These are phyloP conservation scores for Odontocolon sp. DNA, from an alignment of 2,888 invertebrate species.

Conservation along the genomic window DNA sequence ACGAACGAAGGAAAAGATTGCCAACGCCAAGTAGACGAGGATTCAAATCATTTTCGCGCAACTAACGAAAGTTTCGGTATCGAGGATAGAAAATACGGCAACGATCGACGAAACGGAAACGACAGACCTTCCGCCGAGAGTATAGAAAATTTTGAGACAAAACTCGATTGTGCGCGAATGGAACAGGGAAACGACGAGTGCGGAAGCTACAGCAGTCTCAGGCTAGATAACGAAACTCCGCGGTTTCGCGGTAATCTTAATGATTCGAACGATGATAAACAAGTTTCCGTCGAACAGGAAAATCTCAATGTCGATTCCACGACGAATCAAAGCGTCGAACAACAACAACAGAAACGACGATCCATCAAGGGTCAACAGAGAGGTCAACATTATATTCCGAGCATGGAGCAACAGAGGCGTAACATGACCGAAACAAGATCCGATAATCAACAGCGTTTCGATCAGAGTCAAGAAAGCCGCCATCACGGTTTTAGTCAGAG, in stretches of 20 bases:
- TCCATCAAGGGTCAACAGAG: conserved; percentile 61
- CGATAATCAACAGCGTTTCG: conserved; percentile 56
- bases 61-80: conserved; percentile 23
- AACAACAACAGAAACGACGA: conserved; percentile 59
- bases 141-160: conserved; percentile 12
- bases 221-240: conserved; percentile 69
- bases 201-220: conserved; percentile 60
- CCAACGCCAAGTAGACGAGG: conserved; percentile 37
- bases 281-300: conserved; percentile 60
- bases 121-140: conserved; percentile 59
- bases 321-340: conserved; percentile 60
- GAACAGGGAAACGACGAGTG: conserved; percentile 61
- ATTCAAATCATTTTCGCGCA: conserved; percentile 30
- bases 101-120: conserved; percentile 67
- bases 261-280: conserved; percentile 45
- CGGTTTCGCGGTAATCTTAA: conserved; percentile 66
- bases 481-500: conserved; percentile 68
- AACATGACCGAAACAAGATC: conserved; percentile 45
- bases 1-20: conserved; percentile 34
- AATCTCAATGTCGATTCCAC: conserved; percentile 58
- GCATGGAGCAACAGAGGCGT: conserved; percentile 63
- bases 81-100: conserved; percentile 58
- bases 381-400: conserved; percentile 56
- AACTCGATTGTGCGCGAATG: conserved; percentile 55
- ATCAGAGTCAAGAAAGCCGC: conserved; percentile 58